Base-by-base conservation (phyloP, 2,797 vertebrate genomes). In the Rhadinocentrus ornatus region DNA sequence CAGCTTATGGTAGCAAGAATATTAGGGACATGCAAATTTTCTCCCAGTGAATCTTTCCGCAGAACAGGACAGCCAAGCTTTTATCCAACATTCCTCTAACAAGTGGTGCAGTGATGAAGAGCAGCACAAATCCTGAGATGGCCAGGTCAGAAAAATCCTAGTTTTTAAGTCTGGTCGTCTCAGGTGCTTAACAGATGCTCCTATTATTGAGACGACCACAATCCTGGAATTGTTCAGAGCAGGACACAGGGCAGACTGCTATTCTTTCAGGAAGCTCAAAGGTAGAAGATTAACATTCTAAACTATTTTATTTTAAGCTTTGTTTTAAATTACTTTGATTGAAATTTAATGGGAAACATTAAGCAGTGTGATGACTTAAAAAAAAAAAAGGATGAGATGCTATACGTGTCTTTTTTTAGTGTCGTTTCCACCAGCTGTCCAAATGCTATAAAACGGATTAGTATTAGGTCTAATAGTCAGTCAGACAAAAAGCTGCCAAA, bases 401-500 rank as follows among this genome's bases (percentile, higher is more conserved):
- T 29, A 1, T 3, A 64, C 71, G 35, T 59, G 13, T 41, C 57
- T 16, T 31, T 34, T 13, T 54, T 44, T 50, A 4, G 55, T 80
- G 68, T 81, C 78, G 58, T 83, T 87, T 83, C 48, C 58, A 82
- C 82, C 81, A 85, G 78, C 80, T 87, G 80, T 78, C 81, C 55
- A 39, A 82, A 78, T 74, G 72, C 75, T 77, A 76, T 79, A 81
- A 84, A 80, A 83, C 80, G 82, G 89, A 90, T 93, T 91, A 91
- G 89, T 68, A 86, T 88, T 89, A 82, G 75, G 69, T 68, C 75
- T 87, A 88, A 89, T 91, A 86, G 88, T 90, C 84, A 84, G 82
- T 89, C 84, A 86, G 88, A 86, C 83, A 78, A 85, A 88, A 91
- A 91, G 89, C 87, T 87, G 73, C 86, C 82, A 89, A 89, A 90